Base-by-base conservation (phyloP, 1,140 invertebrate species). In the Bombus ignitus region DNA sequence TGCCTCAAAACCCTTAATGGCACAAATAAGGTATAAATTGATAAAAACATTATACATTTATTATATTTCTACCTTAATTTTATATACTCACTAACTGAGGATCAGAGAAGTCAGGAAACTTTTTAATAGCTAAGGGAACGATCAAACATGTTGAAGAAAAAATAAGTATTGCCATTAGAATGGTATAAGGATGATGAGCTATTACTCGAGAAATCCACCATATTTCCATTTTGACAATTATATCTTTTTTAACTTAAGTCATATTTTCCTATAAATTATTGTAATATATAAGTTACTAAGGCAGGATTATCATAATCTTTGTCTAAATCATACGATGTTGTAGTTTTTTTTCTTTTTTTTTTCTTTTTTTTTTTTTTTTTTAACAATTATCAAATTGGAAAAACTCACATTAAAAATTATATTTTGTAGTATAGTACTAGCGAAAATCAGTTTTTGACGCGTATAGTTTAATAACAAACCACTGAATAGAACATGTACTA, bases 1-100 rank as follows among this genome's bases (percentile, higher is more conserved):
- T n/a, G 98, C 97, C 95, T 98, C 98, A 95, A 99, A 99, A 18
- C 98, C 98, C 97, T 97, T 86, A 22, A 93, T 91, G 84, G 71
- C 32, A 39, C 37, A 57, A 44, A 75, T n/a, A 44, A 35, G 73
- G 86, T 77, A 81, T 83, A 75, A 88, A 32, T 90, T 92, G 75
- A 83, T 81, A 82, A 47, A 65, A 77, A 37, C 37, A 86, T 47
- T 75, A 32, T 62, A 73, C 0, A 62, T 39, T 6, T 72, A 6
- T 62, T 53, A 32, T 47, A 68, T 15, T 57, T 59, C 66, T 35
- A 28, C 78, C 66, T 18, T 25, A 83, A 70, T 75, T 28, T 32
- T 62, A 44, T 86, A 8, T 91, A 95, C 95, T 92, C 91, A 96
- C 96, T 94, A 97, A 94, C 88, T 97, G 96, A 39, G 98, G 98